Evolutionary conservation across 2,888 invertebrate species (phyloP).

Genomic region (Empis livida): DNA sequence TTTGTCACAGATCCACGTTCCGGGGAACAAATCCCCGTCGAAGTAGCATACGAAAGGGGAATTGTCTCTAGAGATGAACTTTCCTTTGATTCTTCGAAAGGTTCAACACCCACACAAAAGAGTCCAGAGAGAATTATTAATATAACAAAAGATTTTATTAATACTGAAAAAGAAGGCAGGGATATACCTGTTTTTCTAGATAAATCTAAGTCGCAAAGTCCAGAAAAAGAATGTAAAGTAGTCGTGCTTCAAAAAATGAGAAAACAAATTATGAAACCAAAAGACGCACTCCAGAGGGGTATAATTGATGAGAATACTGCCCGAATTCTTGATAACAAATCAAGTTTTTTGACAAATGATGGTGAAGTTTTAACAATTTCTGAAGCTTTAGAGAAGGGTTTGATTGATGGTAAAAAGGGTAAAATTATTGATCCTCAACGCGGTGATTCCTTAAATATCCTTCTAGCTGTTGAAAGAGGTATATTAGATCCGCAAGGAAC

Average conservation of each 20-base stretch:
- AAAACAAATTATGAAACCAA: slow-evolving; percentile 58
- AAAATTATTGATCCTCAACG: slow-evolving; percentile 71
- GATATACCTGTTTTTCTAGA: slow-evolving; percentile 41
- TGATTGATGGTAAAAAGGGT: slow-evolving; percentile 61
- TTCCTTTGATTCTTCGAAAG: slow-evolving; percentile 16
- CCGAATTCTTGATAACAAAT: slow-evolving; percentile 48
- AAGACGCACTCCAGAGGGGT: slow-evolving; percentile 65
- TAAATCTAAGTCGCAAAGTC: slow-evolving; percentile 42
- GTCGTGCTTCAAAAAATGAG: slow-evolving; percentile 65
- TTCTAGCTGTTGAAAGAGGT: slow-evolving; percentile 72
- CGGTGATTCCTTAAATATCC: slow-evolving; percentile 65
- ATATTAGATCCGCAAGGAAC: slow-evolving; percentile 64
- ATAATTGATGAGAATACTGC: slow-evolving; percentile 68
- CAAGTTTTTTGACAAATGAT: slow-evolving; percentile 42
- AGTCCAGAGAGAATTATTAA: slow-evolving; percentile 37
- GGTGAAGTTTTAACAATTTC: slow-evolving; percentile 55
- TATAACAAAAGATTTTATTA: slow-evolving; percentile 38
- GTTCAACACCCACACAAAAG: slow-evolving; percentile 18
- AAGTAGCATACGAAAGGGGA: slow-evolving; percentile 67
- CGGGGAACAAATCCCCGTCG: slow-evolving; percentile 65
- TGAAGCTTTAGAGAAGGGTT: slow-evolving; percentile 57
- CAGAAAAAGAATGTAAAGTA: slow-evolving; percentile 51
- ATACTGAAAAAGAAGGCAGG: slow-evolving; percentile 42
- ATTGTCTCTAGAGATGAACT: slow-evolving; percentile 41
- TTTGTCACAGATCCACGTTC: slow-evolving; percentile 68